Evolutionary conservation across 2,888 invertebrate genomes (phyloP), one percentile per base, ranked within the genome.

Genomic region (Aproaerema taeniolella): DNA sequence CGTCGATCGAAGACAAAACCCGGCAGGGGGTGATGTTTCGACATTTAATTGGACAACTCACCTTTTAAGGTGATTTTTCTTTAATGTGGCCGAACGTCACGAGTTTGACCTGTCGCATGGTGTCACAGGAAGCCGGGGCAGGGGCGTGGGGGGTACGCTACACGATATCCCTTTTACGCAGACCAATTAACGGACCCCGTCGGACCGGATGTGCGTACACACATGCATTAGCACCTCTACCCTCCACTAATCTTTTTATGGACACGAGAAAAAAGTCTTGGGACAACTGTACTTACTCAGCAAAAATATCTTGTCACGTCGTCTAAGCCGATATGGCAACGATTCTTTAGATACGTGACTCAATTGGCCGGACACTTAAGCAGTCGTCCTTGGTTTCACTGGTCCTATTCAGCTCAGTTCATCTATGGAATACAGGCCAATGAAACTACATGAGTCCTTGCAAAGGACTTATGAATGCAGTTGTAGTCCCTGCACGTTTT

Each of bases 121-220:
- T 39, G 42, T 48, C 55, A 61, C 73, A 80, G 82, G 83, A 83
- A 77, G 72, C 68, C 53, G 66, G 57, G 57, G 50, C 58, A 55
- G 55, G 61, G 58, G 61, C 57, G 63, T 58, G 61, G 64, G 52
- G 67, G 67, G 62, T 63, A 58, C 52, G 67, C 62, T 77, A 85
- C 86, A 86, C 74, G 86, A 81, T 81, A 86, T 85, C 83, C 83
- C 86, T 86, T 85, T 86, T 85, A 86, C 81, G 77, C 71, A 65
- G 74, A 73, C 79, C 86, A 83, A 86, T 86, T 85, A 86, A 85
- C 81, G 77, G 79, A 77, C 80, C 72, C 71, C 67, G 53, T 58
- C 63, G 71, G 83, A 79, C 85, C 86, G 86, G 86, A 86, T 75
- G 75, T 72, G 63, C 66, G 67, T 76, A 77, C 71, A 75, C 69